Conservation (phyloP, 2,888 invertebrate species). For the Fissipunctia ypsillon region DNA sequence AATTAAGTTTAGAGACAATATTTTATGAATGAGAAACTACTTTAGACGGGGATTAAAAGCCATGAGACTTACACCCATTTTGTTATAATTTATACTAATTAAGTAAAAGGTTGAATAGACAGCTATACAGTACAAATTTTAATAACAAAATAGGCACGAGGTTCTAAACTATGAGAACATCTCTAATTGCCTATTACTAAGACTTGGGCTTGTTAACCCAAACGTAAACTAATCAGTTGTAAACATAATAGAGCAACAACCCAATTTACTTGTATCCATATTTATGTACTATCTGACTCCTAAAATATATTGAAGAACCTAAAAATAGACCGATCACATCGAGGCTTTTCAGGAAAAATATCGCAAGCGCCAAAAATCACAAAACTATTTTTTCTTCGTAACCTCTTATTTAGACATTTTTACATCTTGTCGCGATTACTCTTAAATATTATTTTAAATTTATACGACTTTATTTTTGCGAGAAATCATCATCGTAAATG, state of each 20-base stretch:
- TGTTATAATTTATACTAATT: constrained; percentile 5
- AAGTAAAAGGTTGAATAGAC: constrained; percentile 13
- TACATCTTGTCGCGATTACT: too few relatives aligned
- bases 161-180: constrained; percentile 31
- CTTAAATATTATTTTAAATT: too few relatives aligned
- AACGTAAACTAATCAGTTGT: constrained; percentile 49
- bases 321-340: too few relatives aligned
- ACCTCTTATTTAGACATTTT: too few relatives aligned
- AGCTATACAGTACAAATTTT: constrained; percentile 5
- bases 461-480: too few relatives aligned
- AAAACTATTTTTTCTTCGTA: too few relatives aligned
- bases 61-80: constrained; percentile 17
- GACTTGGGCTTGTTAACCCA: constrained; percentile 33
- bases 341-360: too few relatives aligned
- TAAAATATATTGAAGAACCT: not conserved
- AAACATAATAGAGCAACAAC: constrained; percentile 14
- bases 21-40: constrained; percentile 47
- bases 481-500: too few relatives aligned
- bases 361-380: too few relatives aligned
- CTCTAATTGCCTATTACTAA: constrained; percentile 49
- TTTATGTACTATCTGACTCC: not conserved
- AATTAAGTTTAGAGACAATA: constrained; percentile 64
- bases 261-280: constrained; percentile 19
- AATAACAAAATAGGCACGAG: constrained; percentile 12
- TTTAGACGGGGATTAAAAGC: constrained; percentile 34